Base-by-base conservation (phyloP, 2,888 invertebrate species). In the Cetonia aurata region DNA sequence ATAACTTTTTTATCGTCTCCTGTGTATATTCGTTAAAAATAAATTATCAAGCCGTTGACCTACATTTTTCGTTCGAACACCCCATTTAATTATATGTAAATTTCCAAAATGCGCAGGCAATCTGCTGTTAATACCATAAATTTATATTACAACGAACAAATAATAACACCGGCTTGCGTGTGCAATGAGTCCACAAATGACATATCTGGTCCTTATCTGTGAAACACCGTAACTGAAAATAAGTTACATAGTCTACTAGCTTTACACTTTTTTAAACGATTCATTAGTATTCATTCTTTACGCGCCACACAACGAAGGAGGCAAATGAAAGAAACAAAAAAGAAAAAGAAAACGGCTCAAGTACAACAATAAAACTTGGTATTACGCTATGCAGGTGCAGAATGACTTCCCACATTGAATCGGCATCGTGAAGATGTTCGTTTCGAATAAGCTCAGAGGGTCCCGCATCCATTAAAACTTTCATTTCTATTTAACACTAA, bases 371-470 rank as follows among this genome's bases (percentile, higher is more conserved):
- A 68, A 68, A 57, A 68, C 67, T 46, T 53, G 42, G 42, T 56
- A 68, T 57, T 57, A 57, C 57, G 33, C 41, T n/a, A 55, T 41
- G 71, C 71, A 71, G 71, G 71, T 71, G 71, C 71, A 57, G 65
- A 71, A 71, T 71, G 68, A 69, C 68, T 68, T 71, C 68, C 71
- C 68, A 69, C 71, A 71, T 71, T 67, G 55, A 42, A 69, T 33
- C 67, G 71, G 68, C 68, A 69, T 71, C 68, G 69, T 71, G n/a
- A 46, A 65, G 73, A 75, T 72, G 73, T 68, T 60, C 69, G 70
- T 62, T 71, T 75, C 33, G 19, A 46, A 31, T 41, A 57, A 57
- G 50, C 48, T 71, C 71, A 69, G 68, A 56, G 57, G 71, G 71
- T 65, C 71, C 71, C 71, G 71, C 71, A 71, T 71, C 71, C 50